A percentile compares a stretch with the other conserved stretches of the same genome.
Conservation (phyloP, 2,113 vertebrate species). For the Eclectus roratus region DNA sequence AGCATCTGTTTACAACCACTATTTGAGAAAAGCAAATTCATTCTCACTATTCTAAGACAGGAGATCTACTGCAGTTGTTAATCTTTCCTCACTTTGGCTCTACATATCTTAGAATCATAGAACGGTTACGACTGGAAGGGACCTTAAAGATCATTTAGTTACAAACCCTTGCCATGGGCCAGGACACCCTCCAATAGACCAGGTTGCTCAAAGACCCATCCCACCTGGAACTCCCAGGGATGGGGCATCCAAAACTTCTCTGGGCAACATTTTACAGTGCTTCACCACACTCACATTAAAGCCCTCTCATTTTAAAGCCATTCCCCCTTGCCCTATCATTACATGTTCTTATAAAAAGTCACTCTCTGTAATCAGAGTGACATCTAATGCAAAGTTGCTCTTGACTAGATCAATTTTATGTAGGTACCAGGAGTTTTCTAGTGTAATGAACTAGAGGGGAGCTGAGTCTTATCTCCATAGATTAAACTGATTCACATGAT, state of each 20-base stretch:
- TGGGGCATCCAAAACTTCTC: not conserved
- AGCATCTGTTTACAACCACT: not conserved
- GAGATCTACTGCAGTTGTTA: not conserved
- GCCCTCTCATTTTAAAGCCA: not conserved
- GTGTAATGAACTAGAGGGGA: not conserved
- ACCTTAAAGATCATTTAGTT: not conserved
- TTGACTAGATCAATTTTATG: not conserved
- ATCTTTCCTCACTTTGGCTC: not conserved
- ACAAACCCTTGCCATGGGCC: not conserved
- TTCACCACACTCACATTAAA: not conserved
- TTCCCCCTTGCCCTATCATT: not conserved
- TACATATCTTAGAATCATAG: not conserved
- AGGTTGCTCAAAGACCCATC: not conserved
- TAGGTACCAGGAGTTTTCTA: not conserved
- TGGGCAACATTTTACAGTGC: not conserved
- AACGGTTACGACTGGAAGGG: not conserved
- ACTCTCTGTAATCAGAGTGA: not conserved
- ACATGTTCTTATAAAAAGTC: not conserved
- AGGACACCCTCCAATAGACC: not conserved
- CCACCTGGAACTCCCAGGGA: not conserved
- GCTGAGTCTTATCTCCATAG: not conserved
- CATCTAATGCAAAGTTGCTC: not conserved
- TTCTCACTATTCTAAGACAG: not conserved
- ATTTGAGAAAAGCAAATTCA: not conserved
- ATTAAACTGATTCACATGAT: not conserved